These are phyloP conservation scores for Nomia melanderi DNA, from an alignment of 1,140 invertebrate genomes.

Conservation along the genomic window DNA sequence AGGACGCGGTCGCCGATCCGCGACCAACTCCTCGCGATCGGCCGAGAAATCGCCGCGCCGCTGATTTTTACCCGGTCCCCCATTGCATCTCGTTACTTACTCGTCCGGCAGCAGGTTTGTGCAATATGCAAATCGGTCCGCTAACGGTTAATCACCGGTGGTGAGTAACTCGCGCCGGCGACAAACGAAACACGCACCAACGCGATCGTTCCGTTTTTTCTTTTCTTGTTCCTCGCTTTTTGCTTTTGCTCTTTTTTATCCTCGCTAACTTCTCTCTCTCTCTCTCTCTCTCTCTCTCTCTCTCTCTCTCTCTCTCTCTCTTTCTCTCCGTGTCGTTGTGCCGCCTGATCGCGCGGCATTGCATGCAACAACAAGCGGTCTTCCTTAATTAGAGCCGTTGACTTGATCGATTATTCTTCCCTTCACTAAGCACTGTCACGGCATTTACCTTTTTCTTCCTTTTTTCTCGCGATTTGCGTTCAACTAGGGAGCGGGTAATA, in stretches of 20 bases:
- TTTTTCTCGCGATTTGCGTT: neutral
- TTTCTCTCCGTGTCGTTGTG: neutral
- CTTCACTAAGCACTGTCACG: neutral
- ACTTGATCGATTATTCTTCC: neutral
- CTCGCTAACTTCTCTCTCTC: too few species aligned
- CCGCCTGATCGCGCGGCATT: neutral
- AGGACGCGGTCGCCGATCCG: slow-evolving; percentile 74
- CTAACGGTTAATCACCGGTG: slow-evolving; percentile 44
- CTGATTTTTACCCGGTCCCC: slow-evolving; percentile 24
- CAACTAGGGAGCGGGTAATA: too few species aligned
- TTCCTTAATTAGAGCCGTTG: slow-evolving; percentile 32
- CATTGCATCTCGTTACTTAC: slow-evolving; percentile 36
- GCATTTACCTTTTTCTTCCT: neutral
- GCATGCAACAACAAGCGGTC: neutral
- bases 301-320: too few species aligned
- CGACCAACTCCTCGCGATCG: slow-evolving; percentile 67
- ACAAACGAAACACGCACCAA: slow-evolving; percentile 14
- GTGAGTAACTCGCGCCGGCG: slow-evolving; percentile 26
- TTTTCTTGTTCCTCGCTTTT: neutral
- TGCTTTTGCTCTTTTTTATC: neutral
- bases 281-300: neutral
- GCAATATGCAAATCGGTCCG: slow-evolving; percentile 34
- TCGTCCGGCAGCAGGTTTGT: slow-evolving; percentile 24
- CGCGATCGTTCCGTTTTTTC: neutral
- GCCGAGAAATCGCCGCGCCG: slow-evolving; percentile 36